A percentile compares a stretch with the other conserved stretches of the same genome.
Conservation (phyloP, 2,797 vertebrate species). For the Cynopterus sphinx region DNA sequence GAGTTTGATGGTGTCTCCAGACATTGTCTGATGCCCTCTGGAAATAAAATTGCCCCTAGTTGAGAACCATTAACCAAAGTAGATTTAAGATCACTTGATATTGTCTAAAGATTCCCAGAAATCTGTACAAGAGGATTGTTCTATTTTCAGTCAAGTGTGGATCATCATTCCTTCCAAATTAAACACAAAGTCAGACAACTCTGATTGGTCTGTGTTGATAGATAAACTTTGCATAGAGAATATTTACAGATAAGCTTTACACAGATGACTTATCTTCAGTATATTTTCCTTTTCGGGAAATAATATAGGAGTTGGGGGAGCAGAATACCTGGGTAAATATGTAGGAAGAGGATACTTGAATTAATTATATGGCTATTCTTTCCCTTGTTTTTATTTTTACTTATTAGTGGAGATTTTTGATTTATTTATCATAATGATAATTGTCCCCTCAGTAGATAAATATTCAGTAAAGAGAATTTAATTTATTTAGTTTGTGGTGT, state of each 20-base stretch:
- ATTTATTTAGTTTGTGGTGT: constrained; percentile 65
- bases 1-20: neutral
- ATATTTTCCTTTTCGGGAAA: constrained; percentile 41
- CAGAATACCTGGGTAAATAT: neutral
- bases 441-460: constrained; percentile 55
- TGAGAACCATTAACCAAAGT: neutral
- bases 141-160: constrained; percentile 48
- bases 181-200: constrained; percentile 54
- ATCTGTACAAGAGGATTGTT: constrained; percentile 22
- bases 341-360: neutral
- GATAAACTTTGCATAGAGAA: neutral
- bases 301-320: neutral
- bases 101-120: neutral
- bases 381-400: neutral
- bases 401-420: neutral
- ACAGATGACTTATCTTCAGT: neutral
- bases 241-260: constrained; percentile 38
- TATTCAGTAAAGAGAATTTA: constrained; percentile 69
- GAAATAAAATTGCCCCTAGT: neutral
- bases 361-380: neutral
- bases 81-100: neutral
- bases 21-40: neutral
- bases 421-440: constrained; percentile 64
- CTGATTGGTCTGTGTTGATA: constrained; percentile 50
- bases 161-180: constrained; percentile 59